Evolutionary conservation across 2,113 vertebrate species (phyloP).

Genomic region (Micronycteris hirsuta): DNA sequence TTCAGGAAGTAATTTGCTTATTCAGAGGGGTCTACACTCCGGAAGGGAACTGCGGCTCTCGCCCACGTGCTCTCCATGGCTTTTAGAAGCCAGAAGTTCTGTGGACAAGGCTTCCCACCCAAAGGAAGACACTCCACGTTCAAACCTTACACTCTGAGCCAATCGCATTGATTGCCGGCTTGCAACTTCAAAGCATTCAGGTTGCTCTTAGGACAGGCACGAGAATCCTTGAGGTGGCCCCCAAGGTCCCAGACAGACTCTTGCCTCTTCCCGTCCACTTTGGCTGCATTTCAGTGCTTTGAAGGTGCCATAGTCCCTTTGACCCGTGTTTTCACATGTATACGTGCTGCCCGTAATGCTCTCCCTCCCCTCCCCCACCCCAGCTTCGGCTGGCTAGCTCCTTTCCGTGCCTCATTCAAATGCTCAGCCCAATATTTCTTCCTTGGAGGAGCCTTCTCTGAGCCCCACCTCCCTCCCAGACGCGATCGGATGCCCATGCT

Average conservation of each 20-base stretch:
- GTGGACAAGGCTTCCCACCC: accelerated
- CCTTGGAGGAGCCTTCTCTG: background rate
- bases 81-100: background rate
- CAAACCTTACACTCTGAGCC: background rate
- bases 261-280: background rate
- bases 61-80: background rate
- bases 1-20: conserved; percentile 14
- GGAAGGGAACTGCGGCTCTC: background rate
- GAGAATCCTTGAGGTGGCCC: background rate
- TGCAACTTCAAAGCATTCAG: background rate
- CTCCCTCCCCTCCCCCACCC: accelerated
- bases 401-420: background rate
- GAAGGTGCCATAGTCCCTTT: background rate
- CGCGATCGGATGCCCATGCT: background rate
- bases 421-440: background rate
- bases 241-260: too few species aligned
- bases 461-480: background rate
- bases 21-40: background rate
- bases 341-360: background rate
- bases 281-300: background rate
- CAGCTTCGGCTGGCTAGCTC: background rate
- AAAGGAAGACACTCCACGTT: background rate
- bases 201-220: background rate
- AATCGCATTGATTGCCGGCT: accelerated
- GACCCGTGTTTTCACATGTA: accelerated